phyloP scores from a whole-genome alignment of 2,888 invertebrate genomes.

The Lithophane semibrunnea region DNA sequence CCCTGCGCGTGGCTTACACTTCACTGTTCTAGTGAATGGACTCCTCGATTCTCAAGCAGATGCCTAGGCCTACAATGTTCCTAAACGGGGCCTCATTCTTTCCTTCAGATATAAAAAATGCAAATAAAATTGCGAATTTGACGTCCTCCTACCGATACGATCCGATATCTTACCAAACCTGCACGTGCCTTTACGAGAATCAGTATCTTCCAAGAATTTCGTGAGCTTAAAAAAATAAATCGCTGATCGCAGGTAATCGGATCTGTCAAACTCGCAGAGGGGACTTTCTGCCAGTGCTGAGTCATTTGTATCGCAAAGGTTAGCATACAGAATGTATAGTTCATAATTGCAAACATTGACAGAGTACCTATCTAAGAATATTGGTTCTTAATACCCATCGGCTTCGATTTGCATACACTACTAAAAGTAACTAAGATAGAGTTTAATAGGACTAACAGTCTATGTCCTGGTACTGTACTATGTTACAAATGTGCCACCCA shows the following conservation, averaged over 20 bases:
- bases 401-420: neutral
- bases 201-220: conserved; percentile 13
- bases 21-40: conserved; percentile 58
- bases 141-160: neutral
- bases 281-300: neutral
- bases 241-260: conserved; percentile 26
- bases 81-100: conserved; percentile 6
- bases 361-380: too few relatives aligned
- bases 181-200: neutral
- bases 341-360: too few relatives aligned
- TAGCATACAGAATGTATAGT: neutral
- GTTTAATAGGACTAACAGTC: neutral
- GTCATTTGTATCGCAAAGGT: conserved; percentile 3
- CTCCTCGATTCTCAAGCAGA: conserved; percentile 50
- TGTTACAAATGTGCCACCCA: neutral
- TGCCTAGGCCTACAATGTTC: conserved; percentile 10
- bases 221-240: conserved; percentile 23
- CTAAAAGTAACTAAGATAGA: neutral
- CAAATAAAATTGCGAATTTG: neutral
- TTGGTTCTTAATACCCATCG: too few relatives aligned
- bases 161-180: neutral
- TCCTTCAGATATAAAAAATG: neutral
- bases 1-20: conserved; percentile 59
- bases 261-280: conserved; percentile 20
- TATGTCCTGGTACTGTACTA: neutral